Percentiles rank a stretch among this genome's conserved stretches.
phyloP scores from a whole-genome alignment of 2,113 vertebrate species.

The Neodontobutis hainanensis region DNA sequence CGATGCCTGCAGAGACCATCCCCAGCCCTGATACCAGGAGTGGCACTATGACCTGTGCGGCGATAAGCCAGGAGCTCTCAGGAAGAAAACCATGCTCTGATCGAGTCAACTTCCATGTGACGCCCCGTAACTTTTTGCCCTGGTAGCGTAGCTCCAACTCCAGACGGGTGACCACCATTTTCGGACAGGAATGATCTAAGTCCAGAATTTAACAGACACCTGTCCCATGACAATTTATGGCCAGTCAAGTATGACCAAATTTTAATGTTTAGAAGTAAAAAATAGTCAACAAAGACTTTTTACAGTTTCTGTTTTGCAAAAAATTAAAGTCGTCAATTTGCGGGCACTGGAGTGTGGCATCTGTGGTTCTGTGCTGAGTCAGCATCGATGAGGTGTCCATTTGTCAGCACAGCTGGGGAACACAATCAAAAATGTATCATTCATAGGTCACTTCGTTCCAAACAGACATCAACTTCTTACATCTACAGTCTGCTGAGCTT shows the following conservation, averaged over 20 bases:
- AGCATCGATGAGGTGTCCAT: constrained; percentile 59
- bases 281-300: neutral
- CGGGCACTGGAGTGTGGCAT: constrained; percentile 25
- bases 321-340: constrained; percentile 15
- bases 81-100: constrained; percentile 83
- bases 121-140: constrained; percentile 86
- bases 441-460: constrained; percentile 33
- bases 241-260: constrained; percentile 8
- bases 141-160: constrained; percentile 87
- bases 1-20: constrained; percentile 86
- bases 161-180: constrained; percentile 89
- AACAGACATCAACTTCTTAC: neutral
- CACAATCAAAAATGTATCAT: constrained; percentile 39
- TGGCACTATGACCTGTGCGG: constrained; percentile 83
- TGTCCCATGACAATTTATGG: constrained; percentile 27
- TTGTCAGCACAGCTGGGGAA: constrained; percentile 38
- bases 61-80: constrained; percentile 83
- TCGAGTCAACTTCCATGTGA: constrained; percentile 87
- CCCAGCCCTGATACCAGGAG: constrained; percentile 87
- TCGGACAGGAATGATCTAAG: constrained; percentile 3
- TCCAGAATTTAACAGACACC: neutral
- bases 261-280: neutral
- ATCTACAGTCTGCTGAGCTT: neutral
- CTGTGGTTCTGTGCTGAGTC: constrained; percentile 56
- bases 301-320: constrained; percentile 9